Evolutionary conservation across 2,797 vertebrate species (phyloP).

Genomic region (Pangasius macronema): DNA sequence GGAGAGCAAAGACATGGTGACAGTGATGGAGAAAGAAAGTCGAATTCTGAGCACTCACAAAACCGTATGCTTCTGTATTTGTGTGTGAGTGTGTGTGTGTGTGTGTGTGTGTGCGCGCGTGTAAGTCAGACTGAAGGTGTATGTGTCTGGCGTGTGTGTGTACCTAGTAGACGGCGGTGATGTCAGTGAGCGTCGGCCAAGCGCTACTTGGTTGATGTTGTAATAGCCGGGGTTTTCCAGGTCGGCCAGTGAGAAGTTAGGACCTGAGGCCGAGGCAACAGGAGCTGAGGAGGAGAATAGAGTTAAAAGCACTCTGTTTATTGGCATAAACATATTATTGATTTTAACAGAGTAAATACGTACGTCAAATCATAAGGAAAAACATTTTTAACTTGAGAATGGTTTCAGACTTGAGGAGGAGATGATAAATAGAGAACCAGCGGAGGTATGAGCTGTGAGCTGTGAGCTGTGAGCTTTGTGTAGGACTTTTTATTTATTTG

Average conservation of each 20-base stretch:
- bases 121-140: neutral
- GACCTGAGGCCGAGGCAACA: constrained; percentile 79
- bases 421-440: neutral
- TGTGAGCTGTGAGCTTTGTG: neutral
- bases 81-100: constrained; percentile 28
- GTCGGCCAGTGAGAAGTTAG: constrained; percentile 82
- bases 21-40: constrained; percentile 55
- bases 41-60: constrained; percentile 9
- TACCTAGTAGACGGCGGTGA: constrained; percentile 81
- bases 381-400: neutral
- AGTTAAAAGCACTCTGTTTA: neutral
- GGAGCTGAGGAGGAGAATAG: constrained; percentile 68
- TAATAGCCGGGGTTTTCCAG: constrained; percentile 83
- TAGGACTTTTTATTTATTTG: neutral
- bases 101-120: neutral
- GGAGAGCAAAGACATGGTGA: constrained; percentile 70
- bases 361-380: neutral
- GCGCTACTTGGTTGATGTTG: constrained; percentile 83
- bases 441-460: neutral
- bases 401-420: neutral
- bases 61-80: neutral
- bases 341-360: neutral
- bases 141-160: constrained; percentile 14
- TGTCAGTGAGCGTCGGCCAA: constrained; percentile 78
- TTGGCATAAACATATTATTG: neutral